A percentile compares a stretch with the other conserved stretches of the same genome.
phyloP scores from a whole-genome alignment of 2,113 vertebrate species.

The Rhabdomys dilectus region DNA sequence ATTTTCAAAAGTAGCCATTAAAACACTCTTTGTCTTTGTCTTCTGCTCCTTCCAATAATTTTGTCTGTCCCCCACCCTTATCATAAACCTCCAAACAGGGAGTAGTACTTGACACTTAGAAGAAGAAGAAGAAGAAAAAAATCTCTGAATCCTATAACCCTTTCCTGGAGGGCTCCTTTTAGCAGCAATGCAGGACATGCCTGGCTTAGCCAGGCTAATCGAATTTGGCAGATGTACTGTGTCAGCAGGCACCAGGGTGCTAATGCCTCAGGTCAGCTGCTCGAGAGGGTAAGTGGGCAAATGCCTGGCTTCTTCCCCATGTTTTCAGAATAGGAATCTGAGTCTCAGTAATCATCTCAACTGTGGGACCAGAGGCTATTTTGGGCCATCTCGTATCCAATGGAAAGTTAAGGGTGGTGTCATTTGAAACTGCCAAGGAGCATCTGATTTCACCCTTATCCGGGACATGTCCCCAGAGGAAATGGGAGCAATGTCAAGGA shows the following conservation, averaged over 20 bases:
- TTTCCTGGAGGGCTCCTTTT: slow-evolving; percentile 51
- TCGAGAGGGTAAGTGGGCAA: slow-evolving; percentile 46
- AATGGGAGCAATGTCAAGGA: slow-evolving; percentile 66
- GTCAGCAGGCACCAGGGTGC: slow-evolving; percentile 62
- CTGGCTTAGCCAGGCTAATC: slow-evolving; percentile 43
- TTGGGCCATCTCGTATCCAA: slow-evolving; percentile 65
- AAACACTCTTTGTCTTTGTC: not conserved
- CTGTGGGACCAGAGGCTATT: slow-evolving; percentile 59
- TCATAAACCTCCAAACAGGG: not conserved
- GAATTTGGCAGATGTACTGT: not conserved
- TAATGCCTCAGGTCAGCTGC: slow-evolving; percentile 59
- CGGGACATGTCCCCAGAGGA: slow-evolving; percentile 69
- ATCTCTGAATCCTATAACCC: not conserved
- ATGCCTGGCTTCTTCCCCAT: slow-evolving; percentile 65
- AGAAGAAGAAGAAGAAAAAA: not conserved
- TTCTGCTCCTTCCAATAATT: not conserved
- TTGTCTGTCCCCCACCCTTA: not conserved
- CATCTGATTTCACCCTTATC: slow-evolving; percentile 72
- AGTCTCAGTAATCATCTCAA: slow-evolving; percentile 60
- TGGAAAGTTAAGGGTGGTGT: slow-evolving; percentile 76
- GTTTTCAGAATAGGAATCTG: slow-evolving; percentile 71
- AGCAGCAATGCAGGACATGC: slow-evolving; percentile 10
- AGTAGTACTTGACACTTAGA: not conserved
- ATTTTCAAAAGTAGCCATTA: slow-evolving; percentile 2
- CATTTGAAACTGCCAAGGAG: slow-evolving; percentile 70